A percentile compares a stretch with the other conserved stretches of the same genome.
Evolutionary conservation across 1,140 invertebrate species (phyloP).

Genomic region (Steinernema feltiae): DNA sequence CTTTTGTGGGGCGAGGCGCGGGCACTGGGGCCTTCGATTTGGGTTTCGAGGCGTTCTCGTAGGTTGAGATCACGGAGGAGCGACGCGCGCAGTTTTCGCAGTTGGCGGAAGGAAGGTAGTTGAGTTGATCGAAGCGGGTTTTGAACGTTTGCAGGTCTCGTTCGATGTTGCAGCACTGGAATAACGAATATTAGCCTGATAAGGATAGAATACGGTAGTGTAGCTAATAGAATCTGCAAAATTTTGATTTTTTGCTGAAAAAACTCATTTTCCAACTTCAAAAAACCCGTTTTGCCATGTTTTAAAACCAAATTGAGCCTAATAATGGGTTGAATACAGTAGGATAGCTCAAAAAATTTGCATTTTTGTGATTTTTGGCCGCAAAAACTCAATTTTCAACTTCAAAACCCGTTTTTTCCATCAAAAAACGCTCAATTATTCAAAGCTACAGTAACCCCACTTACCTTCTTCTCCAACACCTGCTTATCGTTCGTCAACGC

Average conservation of each 20-base stretch:
- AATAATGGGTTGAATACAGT: too few relatives aligned
- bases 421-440: too few relatives aligned
- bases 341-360: too few relatives aligned
- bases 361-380: too few relatives aligned
- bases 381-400: too few relatives aligned
- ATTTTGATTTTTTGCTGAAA: too few relatives aligned
- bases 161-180: constrained; percentile 28
- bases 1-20: neutral
- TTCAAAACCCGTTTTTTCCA: too few relatives aligned
- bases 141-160: constrained; percentile 23
- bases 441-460: too few relatives aligned
- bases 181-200: too few relatives aligned
- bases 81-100: constrained; percentile 9
- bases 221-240: neutral
- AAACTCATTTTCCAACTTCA: too few relatives aligned
- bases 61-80: neutral
- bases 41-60: constrained; percentile 9
- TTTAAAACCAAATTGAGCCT: too few relatives aligned
- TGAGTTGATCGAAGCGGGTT: constrained; percentile 7
- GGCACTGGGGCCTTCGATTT: constrained; percentile 11
- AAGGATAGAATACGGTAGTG: neutral
- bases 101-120: neutral
- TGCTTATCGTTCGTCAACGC: constrained; percentile 38
- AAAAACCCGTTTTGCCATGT: too few relatives aligned
- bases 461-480: constrained; percentile 31